Base-by-base conservation (phyloP, 2,888 invertebrate species). In the Ophioninae sp. region DNA sequence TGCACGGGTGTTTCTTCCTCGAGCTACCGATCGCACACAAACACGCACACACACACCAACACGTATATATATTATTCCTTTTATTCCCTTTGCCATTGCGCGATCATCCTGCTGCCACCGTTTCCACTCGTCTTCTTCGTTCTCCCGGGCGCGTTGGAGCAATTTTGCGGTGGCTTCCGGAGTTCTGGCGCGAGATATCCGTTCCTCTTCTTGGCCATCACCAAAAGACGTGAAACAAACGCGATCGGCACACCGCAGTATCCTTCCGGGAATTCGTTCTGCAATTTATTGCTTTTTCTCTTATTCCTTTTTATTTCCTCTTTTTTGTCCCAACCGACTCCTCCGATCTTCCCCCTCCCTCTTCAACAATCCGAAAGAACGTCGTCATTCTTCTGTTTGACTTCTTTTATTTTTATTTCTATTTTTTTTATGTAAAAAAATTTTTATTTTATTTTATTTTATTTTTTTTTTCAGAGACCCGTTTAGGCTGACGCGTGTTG, bases 151-250 rank as follows among this genome's bases (percentile, higher is more conserved):
- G 81, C 61, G 41, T 79, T 13, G 7, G 10, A 44, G 81, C 74
- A 81, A 81, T 81, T 81, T 84, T 84, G 83, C 72, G 83, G 83
- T 84, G 74, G 67, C 75, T 81, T 84, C 81, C 83, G 81, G 83
- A 84, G 75, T n/a, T n/a, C 44, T 75, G 72, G n/a, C 67, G 50
- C 50, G 77, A 75, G 75, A 75, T 77, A 69, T 75, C 62, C 79
- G 81, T 73, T 84, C 78, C 78, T 69, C 65, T 78, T 10, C 70
- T 41, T 8, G 2, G 69, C n/a, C 37, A 20, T 20, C 39, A 20
- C n/a, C n/a, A n/a, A n/a, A n/a, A 17, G 30, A 57, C n/a, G 56
- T 64, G 56, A 57, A 64, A 62, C 59, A 69, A 68, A 74, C 75
- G 20, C 62, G 50, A 57, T 44, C 20, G 73, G 62, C 17, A 76